These are phyloP conservation scores for Myrmecophaga tridactyla DNA, from an alignment of 2,113 vertebrate species.

Conservation along the genomic window DNA sequence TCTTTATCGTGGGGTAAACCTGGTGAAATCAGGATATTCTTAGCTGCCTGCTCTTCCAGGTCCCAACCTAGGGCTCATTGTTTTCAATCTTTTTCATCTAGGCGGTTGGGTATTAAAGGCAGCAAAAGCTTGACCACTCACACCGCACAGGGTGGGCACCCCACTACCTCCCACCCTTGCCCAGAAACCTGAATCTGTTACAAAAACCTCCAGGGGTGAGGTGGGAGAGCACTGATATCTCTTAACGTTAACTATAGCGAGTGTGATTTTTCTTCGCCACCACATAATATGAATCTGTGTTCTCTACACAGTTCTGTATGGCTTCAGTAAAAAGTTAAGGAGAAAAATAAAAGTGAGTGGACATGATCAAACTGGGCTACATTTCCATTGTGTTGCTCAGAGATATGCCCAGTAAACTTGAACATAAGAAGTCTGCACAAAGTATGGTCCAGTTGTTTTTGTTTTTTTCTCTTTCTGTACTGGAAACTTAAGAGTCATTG, in stretches of 20 bases:
- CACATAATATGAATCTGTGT: neutral
- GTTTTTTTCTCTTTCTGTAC: neutral
- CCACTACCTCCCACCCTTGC: fast-evolving
- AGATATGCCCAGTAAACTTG: neutral
- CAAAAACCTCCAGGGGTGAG: neutral
- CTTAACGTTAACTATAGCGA: neutral
- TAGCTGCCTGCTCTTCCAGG: neutral
- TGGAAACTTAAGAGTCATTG: neutral
- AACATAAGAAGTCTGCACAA: neutral
- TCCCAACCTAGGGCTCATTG: neutral
- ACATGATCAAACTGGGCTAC: fast-evolving
- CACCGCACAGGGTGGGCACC: neutral
- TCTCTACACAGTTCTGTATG: neutral
- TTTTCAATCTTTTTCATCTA: neutral
- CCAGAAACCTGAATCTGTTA: neutral
- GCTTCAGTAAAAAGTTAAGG: neutral
- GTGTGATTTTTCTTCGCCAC: neutral
- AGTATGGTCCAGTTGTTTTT: neutral
- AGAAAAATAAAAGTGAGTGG: neutral
- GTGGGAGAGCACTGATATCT: neutral
- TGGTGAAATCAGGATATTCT: too few species aligned
- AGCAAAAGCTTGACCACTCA: neutral
- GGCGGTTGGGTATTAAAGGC: too few species aligned
- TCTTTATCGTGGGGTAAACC: neutral
- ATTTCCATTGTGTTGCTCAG: neutral